Evolutionary conservation across 2,888 invertebrate species (phyloP).

Genomic region (Leucozona laternaria): DNA sequence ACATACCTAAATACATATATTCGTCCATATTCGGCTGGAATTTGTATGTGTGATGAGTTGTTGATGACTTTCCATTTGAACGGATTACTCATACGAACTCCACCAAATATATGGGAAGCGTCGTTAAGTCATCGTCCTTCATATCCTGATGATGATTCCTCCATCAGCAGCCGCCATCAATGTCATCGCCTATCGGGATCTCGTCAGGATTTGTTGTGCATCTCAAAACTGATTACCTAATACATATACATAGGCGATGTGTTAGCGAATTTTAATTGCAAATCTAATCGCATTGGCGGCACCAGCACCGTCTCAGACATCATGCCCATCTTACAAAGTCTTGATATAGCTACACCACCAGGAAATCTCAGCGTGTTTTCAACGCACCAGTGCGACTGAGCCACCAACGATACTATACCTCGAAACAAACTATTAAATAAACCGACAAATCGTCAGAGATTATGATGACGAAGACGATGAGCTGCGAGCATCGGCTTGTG

Average conservation of each 20-base stretch:
- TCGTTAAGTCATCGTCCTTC: conserved; percentile 29
- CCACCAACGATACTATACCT: not conserved
- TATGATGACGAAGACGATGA: conserved; percentile 26
- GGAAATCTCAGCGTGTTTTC: conserved; percentile 29
- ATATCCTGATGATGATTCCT: conserved; percentile 19
- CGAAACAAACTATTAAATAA: conserved; percentile 46
- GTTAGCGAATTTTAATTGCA: conserved; percentile 68
- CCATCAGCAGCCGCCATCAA: conserved; percentile 31
- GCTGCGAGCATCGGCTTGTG: conserved; percentile 17
- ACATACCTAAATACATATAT: too few relatives aligned
- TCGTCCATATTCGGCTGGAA: too few relatives aligned
- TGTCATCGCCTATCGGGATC: conserved; percentile 42
- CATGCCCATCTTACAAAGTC: conserved; percentile 44
- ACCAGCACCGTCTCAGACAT: conserved; percentile 17
- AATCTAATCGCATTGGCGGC: conserved; percentile 60
- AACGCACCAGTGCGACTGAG: conserved; percentile 4
- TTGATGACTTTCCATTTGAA: conserved; percentile 59
- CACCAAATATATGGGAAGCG: not conserved
- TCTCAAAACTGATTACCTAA: conserved; percentile 52
- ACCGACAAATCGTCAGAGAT: conserved; percentile 60
- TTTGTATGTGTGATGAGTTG: conserved; percentile 43
- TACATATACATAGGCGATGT: conserved; percentile 27
- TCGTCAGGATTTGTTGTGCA: conserved; percentile 52
- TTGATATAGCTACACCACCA: conserved; percentile 3
- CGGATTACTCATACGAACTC: conserved; percentile 32